These are phyloP conservation scores for Epizoanthus scotinus DNA, from an alignment of 92 coral and sea anemone species.

Conservation along the genomic window DNA sequence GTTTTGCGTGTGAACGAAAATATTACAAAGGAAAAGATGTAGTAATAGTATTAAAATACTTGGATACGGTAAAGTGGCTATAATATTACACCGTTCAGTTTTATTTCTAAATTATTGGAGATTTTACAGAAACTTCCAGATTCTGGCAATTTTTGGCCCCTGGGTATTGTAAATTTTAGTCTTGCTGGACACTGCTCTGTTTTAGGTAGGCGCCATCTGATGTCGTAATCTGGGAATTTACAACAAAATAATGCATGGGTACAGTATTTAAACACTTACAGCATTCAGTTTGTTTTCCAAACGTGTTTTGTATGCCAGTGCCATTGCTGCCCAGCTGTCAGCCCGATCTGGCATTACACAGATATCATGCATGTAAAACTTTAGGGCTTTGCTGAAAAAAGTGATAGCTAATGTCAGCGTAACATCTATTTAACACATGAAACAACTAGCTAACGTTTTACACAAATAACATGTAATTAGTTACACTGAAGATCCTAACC, in stretches of 20 bases:
- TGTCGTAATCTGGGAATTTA: not conserved
- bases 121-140: no score
- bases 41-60: no score
- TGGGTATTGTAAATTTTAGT: no score
- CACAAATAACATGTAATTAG: not conserved
- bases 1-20: no score
- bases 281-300: slow-evolving; percentile 96
- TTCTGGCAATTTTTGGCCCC: no score
- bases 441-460: not conserved
- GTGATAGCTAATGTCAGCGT: not conserved
- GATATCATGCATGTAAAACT: slow-evolving; percentile 95
- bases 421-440: not conserved
- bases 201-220: not conserved
- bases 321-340: slow-evolving; percentile 99
- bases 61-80: no score
- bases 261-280: slow-evolving; percentile 39
- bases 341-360: slow-evolving; percentile 92
- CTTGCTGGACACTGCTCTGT: no score
- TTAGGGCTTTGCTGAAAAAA: slow-evolving; percentile 89
- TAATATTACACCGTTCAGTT: no score
- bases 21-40: no score
- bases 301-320: slow-evolving; percentile 90
- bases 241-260: no score
- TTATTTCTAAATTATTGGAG: no score
- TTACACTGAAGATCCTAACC: slow-evolving; percentile 49